phyloP scores from a whole-genome alignment of 2,888 invertebrate species.

The Sialis lutaria region DNA sequence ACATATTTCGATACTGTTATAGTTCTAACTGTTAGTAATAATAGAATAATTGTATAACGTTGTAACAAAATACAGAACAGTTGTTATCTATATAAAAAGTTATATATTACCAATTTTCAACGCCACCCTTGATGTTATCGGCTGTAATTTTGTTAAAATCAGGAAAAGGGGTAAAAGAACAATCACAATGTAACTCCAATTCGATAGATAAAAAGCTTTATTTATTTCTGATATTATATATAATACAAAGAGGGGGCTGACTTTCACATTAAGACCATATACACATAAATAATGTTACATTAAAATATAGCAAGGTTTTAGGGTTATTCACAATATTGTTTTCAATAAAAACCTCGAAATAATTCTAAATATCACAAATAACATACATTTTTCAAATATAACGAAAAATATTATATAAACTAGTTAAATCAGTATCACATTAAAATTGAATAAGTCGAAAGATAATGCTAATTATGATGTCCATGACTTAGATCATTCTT shows the following conservation, averaged over 20 bases:
- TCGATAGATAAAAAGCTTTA: background rate
- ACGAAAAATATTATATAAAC: too few relatives aligned
- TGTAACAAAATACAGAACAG: background rate
- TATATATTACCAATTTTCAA: slow-evolving; percentile 1
- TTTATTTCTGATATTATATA: background rate
- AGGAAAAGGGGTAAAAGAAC: background rate
- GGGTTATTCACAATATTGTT: too few relatives aligned
- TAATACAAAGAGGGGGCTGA: background rate
- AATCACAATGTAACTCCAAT: background rate
- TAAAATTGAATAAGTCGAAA: too few relatives aligned
- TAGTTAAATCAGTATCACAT: too few relatives aligned
- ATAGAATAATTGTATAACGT: too few relatives aligned
- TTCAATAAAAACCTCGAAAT: too few relatives aligned
- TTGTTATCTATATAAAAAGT: slow-evolving; percentile 1
- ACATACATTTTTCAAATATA: too few relatives aligned
- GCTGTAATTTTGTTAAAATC: background rate
- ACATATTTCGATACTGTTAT: too few relatives aligned
- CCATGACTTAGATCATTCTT: slow-evolving; percentile 21
- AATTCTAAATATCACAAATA: too few relatives aligned
- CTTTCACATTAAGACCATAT: background rate
- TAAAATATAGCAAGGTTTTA: too few relatives aligned
- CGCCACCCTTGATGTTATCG: background rate
- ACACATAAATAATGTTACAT: background rate
- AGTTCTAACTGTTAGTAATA: too few relatives aligned
- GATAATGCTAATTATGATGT: slow-evolving; percentile 12